Evolutionary conservation across 2,888 invertebrate genomes (phyloP).

Genomic region (Erynnis tages): DNA sequence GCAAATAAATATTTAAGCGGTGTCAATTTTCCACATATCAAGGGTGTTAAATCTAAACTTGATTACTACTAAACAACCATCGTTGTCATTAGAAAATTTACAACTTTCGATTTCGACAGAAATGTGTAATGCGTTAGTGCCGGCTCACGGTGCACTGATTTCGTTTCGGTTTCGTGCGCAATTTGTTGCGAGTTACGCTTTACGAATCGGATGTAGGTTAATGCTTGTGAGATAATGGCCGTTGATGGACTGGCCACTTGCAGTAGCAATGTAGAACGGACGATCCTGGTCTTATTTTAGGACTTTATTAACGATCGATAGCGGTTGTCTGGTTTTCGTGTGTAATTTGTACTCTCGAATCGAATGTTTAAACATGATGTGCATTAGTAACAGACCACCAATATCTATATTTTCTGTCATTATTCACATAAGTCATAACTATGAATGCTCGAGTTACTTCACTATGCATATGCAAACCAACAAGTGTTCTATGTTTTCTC

Average conservation of each 20-base stretch:
- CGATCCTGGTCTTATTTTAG: conserved; percentile 4
- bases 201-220: conserved; percentile 69
- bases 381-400: too few species aligned
- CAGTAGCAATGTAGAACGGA: conserved; percentile 6
- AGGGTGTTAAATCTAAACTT: conserved; percentile 26
- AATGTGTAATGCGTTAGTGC: conserved; percentile 57
- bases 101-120: conserved; percentile 67
- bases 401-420: too few species aligned
- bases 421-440: neutral
- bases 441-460: neutral
- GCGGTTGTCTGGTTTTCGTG: neutral
- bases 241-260: conserved; percentile 20
- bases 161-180: conserved; percentile 61
- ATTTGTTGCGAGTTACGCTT: conserved; percentile 60
- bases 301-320: conserved; percentile 5
- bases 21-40: conserved; percentile 21
- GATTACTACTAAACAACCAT: conserved; percentile 22
- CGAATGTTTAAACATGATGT: neutral
- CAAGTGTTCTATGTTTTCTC: neutral
- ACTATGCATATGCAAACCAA: neutral
- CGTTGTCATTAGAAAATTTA: conserved; percentile 31
- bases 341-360: neutral
- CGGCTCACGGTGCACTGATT: conserved; percentile 57
- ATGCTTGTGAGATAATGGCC: conserved; percentile 56
- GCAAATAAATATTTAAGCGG: too few species aligned